A percentile compares a stretch with the other conserved stretches of the same genome.
phyloP scores from a whole-genome alignment of 1,140 invertebrate genomes.

The Pachyrhynchus sulphureomaculatus region DNA sequence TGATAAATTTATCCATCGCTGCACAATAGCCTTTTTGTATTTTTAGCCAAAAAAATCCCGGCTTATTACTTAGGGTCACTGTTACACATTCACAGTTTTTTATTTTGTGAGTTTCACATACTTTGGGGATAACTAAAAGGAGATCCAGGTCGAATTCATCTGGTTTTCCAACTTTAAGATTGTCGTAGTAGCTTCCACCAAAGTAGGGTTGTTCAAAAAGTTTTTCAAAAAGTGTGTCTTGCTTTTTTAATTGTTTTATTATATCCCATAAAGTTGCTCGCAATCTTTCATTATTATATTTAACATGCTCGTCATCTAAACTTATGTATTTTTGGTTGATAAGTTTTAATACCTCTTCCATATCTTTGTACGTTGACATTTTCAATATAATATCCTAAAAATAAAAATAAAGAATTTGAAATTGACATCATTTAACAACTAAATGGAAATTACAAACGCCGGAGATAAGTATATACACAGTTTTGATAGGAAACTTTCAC shows the following conservation, averaged over 20 bases:
- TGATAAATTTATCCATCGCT: slow-evolving; percentile 18
- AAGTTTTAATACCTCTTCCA: neutral
- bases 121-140: slow-evolving; percentile 51
- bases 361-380: neutral
- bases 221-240: slow-evolving; percentile 43
- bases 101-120: slow-evolving; percentile 2
- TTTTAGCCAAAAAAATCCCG: slow-evolving; percentile 29
- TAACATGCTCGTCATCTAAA: neutral
- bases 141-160: slow-evolving; percentile 60
- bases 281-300: neutral
- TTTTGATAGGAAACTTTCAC: no score
- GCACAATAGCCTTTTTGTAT: slow-evolving; percentile 12
- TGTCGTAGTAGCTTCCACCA: slow-evolving; percentile 58
- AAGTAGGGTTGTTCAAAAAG: slow-evolving; percentile 50
- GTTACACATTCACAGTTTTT: slow-evolving; percentile 2
- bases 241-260: slow-evolving; percentile 39
- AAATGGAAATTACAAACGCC: no score
- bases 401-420: no score
- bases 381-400: no score
- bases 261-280: neutral
- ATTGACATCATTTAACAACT: no score
- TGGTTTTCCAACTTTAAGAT: slow-evolving; percentile 54
- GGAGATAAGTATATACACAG: no score
- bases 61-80: slow-evolving; percentile 17
- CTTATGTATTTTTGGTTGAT: neutral